Base-by-base conservation (phyloP, 2,113 vertebrate species). In the Probosciger aterrimus region DNA sequence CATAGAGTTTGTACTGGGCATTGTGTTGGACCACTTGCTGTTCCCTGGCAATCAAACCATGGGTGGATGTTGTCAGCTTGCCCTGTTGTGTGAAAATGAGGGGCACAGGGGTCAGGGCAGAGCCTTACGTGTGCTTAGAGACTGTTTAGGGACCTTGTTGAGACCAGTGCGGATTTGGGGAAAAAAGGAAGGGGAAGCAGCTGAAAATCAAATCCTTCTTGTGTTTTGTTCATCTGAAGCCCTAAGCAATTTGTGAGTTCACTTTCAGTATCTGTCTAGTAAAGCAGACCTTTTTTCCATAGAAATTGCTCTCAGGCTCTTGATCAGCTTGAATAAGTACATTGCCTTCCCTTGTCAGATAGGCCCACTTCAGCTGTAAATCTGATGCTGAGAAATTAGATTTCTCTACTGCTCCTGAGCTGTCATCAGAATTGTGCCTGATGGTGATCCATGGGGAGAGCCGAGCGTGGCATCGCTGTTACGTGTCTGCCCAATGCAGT, bases 311-410 rank as follows among this genome's bases (percentile, higher is more conserved):
- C 83, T 74, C 69, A 43, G 76, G 53, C 78, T 91, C 91, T 95
- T 86, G 91, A 83, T 95, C 86, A 94, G 90, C 95, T 93, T 22
- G 39, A 91, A 55, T 70, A 83, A 93, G 69, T 94, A 82, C 86
- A 76, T 39, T 43, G 57, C 67, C 78, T 76, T 68, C 50, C 46
- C 77, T 68, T 90, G 92, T 89, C 86, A 93, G 84, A 69, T 25
- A 18, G 62, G 22, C 83, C 77, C 74, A 13, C 74, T 89, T 31
- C 43, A 79, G 68, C 89, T 0, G 12, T 89, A 91, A 93, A 94
- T 91, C 84, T 87, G 78, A 25, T 57, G 65, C 19, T 41, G 89
- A 91, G 83, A 91, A 89, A 82, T 93, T 17, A 23, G 65, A 67
- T 95, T 94, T 95, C 65, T 86, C 16, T 60, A 1, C 64, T 78